Evolutionary conservation across 2,888 invertebrate genomes (phyloP).

Genomic region (Cybosia mesomella): DNA sequence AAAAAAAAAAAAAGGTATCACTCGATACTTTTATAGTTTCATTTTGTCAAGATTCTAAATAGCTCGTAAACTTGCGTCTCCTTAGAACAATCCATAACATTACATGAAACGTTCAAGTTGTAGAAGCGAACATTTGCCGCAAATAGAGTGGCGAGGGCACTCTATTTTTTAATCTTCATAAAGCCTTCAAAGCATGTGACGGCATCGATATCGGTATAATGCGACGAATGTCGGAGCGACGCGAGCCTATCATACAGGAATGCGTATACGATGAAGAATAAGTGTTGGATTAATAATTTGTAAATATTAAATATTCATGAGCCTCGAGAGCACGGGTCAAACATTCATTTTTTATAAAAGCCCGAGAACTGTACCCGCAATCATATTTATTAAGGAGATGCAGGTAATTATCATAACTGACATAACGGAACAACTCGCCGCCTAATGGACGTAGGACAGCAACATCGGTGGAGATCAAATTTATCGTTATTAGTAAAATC

Average conservation of each 20-base stretch:
- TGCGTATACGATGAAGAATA: conserved; percentile 67
- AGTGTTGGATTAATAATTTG: conserved; percentile 86
- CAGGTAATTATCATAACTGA: conserved; percentile 82
- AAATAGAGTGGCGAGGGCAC: conserved; percentile 60
- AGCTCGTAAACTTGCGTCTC: not conserved
- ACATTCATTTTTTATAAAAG: conserved; percentile 78
- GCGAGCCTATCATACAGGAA: conserved; percentile 68
- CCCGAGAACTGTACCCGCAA: conserved; percentile 73
- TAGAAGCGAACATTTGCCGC: conserved; percentile 37
- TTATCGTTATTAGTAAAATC: conserved; percentile 67
- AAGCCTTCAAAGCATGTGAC: conserved; percentile 75
- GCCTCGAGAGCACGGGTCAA: conserved; percentile 79
- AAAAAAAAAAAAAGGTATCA: no score
- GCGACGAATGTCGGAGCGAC: conserved; percentile 50
- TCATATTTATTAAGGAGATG: conserved; percentile 82
- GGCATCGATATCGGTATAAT: conserved; percentile 70
- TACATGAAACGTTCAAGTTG: conserved; percentile 23
- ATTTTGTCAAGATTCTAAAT: not conserved
- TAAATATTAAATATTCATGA: conserved; percentile 87
- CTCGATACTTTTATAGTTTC: no score
- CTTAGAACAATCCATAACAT: not conserved
- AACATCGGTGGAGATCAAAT: conserved; percentile 57
- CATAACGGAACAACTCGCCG: conserved; percentile 69
- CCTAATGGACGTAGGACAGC: conserved; percentile 58
- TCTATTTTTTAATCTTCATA: conserved; percentile 81